These are phyloP conservation scores for Sarotherodon lohbergeri DNA, from an alignment of 2,113 vertebrate species.

Conservation along the genomic window DNA sequence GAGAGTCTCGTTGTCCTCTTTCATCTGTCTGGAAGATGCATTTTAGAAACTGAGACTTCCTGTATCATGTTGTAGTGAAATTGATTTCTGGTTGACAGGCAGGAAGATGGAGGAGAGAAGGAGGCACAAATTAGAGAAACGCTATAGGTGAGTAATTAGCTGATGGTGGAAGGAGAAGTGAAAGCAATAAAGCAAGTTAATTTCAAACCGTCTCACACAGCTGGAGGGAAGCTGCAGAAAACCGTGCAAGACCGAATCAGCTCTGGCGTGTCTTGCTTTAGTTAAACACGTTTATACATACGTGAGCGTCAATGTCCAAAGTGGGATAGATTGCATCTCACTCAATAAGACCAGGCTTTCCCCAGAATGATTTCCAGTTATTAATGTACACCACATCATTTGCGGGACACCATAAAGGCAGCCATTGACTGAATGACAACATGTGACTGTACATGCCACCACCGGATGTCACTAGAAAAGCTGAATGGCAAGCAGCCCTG, in stretches of 20 bases:
- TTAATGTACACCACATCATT: background rate
- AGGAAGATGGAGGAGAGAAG: background rate
- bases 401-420: background rate
- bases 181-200: background rate
- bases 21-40: background rate
- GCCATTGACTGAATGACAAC: background rate
- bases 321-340: background rate
- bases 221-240: background rate
- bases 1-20: background rate
- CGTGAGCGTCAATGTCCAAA: rapidly evolving
- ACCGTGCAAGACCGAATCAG: rapidly evolving
- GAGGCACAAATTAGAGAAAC: background rate
- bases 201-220: background rate
- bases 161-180: background rate
- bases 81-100: background rate
- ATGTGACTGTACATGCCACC: background rate
- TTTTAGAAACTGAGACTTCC: background rate
- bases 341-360: background rate
- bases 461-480: background rate
- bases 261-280: background rate
- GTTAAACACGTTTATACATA: background rate
- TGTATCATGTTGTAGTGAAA: background rate
- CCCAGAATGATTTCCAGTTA: background rate
- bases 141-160: background rate
- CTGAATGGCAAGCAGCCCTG: background rate